Evolutionary conservation across 2,797 vertebrate genomes (phyloP).

Genomic region (Hybognathus amarus): DNA sequence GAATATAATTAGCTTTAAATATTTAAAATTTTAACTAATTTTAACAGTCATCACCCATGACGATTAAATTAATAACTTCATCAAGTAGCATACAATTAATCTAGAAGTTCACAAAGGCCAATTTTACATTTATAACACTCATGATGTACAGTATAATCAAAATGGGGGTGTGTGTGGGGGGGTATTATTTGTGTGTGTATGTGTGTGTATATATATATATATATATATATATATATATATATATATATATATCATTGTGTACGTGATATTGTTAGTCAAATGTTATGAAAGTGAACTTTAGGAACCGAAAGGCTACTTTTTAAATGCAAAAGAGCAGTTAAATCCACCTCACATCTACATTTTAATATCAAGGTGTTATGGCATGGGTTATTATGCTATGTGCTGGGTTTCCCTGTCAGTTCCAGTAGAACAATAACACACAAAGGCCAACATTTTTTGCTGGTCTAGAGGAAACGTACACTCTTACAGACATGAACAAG

Average conservation of each 20-base stretch:
- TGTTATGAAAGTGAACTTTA: neutral
- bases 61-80: conserved; percentile 4
- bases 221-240: too few relatives aligned
- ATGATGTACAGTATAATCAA: neutral
- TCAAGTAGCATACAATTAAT: conserved; percentile 18
- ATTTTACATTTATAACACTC: neutral
- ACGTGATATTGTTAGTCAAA: neutral
- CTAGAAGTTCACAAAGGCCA: neutral
- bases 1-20: conserved; percentile 7
- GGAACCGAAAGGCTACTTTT: neutral
- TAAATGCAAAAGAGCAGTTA: neutral
- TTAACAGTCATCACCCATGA: conserved; percentile 21
- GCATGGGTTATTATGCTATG: too few relatives aligned
- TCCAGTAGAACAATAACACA: neutral
- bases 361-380: neutral
- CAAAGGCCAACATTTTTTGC: neutral
- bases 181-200: neutral
- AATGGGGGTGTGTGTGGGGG: neutral
- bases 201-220: too few relatives aligned
- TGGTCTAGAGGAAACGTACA: neutral
- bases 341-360: neutral
- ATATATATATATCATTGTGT: neutral
- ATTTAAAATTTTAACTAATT: neutral
- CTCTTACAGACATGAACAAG: neutral
- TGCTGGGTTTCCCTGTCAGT: neutral